phyloP scores from a whole-genome alignment of 2,113 vertebrate species.

The Phaethon lepturus region DNA sequence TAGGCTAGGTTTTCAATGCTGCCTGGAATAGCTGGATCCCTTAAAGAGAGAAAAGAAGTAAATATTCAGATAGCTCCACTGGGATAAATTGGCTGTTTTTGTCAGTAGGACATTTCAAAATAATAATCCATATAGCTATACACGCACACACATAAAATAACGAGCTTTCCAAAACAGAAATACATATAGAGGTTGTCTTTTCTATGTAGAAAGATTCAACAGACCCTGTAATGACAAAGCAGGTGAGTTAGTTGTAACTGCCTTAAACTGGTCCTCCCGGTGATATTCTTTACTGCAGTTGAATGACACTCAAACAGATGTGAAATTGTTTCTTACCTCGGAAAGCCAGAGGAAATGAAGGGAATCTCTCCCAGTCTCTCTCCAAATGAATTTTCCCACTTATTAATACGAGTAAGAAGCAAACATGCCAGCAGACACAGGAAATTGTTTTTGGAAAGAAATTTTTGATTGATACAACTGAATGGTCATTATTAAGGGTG shows the following conservation, averaged over 20 bases:
- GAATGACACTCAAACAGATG: background rate
- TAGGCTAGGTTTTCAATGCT: background rate
- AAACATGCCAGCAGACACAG: background rate
- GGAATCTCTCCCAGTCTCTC: background rate
- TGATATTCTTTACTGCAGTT: background rate
- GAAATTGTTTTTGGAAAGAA: background rate
- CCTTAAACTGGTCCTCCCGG: background rate
- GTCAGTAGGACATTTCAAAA: background rate
- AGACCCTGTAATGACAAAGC: background rate
- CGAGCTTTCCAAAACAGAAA: background rate
- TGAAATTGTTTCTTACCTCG: constrained; percentile 1
- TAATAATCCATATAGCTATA: background rate
- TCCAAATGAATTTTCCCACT: background rate
- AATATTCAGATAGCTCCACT: background rate
- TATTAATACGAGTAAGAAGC: background rate
- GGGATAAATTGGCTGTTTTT: background rate
- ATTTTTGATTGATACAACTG: background rate
- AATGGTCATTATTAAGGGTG: background rate
- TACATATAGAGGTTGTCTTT: background rate
- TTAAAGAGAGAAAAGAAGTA: background rate
- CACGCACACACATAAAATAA: background rate
- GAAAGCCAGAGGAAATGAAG: background rate
- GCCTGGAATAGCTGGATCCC: background rate
- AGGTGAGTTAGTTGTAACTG: background rate
- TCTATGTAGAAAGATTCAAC: background rate